Conservation (phyloP, 2,888 invertebrate genomes). For the Cephus runcator region DNA sequence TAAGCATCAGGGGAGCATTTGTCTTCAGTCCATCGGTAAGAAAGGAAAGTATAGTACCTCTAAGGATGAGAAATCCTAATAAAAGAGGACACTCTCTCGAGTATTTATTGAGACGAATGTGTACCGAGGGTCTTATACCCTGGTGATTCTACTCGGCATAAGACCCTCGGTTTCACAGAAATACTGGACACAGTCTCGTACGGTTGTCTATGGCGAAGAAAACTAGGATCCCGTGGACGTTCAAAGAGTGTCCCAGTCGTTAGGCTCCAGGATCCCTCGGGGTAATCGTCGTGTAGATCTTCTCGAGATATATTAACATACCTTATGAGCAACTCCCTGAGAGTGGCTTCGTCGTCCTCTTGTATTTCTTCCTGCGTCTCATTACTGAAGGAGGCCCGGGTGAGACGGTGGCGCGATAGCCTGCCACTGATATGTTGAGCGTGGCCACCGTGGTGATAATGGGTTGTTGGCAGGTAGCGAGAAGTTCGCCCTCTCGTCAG, state of each 20-base stretch:
- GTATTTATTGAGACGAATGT: background rate
- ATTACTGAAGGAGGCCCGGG: conserved; percentile 78
- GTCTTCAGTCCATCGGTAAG: conserved; percentile 4
- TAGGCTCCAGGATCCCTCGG: background rate
- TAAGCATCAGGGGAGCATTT: conserved; percentile 25
- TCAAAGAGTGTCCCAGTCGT: background rate
- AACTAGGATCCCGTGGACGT: background rate
- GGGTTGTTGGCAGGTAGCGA: conserved; percentile 59
- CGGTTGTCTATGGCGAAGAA: background rate
- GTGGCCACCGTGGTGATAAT: conserved; percentile 45
- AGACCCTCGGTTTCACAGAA: background rate
- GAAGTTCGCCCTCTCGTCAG: conserved; percentile 66
- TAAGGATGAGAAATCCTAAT: background rate
- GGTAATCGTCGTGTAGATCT: background rate
- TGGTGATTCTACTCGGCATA: background rate
- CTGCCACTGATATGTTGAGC: conserved; percentile 46
- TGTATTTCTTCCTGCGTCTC: conserved; percentile 83
- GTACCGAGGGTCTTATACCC: background rate
- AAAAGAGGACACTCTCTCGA: background rate
- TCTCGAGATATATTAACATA: conserved; percentile 63
- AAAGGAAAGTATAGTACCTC: background rate
- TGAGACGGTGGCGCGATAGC: conserved; percentile 60
- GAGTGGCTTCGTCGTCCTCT: conserved; percentile 88
- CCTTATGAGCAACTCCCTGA: conserved; percentile 95
- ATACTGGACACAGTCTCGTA: background rate